These are phyloP conservation scores for Philopedon plagiatum DNA, from an alignment of 2,888 invertebrate genomes.

Conservation along the genomic window DNA sequence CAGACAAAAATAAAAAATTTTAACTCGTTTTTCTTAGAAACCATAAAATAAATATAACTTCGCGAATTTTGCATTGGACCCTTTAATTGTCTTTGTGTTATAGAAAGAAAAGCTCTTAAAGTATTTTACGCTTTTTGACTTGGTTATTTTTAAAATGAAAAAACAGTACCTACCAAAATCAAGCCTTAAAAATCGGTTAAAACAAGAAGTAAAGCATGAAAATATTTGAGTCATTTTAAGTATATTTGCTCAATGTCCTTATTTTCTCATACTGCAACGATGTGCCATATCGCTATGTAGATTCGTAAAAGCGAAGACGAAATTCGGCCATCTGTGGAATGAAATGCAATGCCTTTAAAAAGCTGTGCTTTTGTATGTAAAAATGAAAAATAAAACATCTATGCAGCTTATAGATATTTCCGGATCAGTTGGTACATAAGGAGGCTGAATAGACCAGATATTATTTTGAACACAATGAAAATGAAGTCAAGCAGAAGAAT, in stretches of 20 bases:
- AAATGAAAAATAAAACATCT: constrained; percentile 41
- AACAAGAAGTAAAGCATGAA: too few species aligned
- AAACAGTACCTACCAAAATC: too few species aligned
- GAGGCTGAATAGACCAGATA: not conserved
- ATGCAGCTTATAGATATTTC: constrained; percentile 28
- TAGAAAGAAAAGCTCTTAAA: too few species aligned
- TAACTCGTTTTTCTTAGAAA: too few species aligned
- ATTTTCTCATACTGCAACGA: constrained; percentile 27
- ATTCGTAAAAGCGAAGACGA: constrained; percentile 27
- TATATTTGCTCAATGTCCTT: constrained; percentile 3
- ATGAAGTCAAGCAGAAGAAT: not conserved
- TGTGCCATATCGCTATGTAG: constrained; percentile 38
- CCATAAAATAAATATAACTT: too few species aligned
- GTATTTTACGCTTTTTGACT: too few species aligned
- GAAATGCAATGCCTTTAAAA: constrained; percentile 37
- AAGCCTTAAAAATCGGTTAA: too few species aligned
- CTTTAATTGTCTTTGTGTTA: too few species aligned
- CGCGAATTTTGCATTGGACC: too few species aligned
- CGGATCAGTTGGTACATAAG: constrained; percentile 8
- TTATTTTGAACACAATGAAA: not conserved
- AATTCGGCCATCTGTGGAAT: constrained; percentile 42
- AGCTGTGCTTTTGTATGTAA: constrained; percentile 38
- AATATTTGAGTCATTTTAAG: not conserved
- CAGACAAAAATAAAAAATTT: too few species aligned
- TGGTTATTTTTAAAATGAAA: too few species aligned